Percentiles rank a stretch among this genome's conserved stretches.
Conservation (phyloP, 2,797 vertebrate species). For the Champsocephalus esox region DNA sequence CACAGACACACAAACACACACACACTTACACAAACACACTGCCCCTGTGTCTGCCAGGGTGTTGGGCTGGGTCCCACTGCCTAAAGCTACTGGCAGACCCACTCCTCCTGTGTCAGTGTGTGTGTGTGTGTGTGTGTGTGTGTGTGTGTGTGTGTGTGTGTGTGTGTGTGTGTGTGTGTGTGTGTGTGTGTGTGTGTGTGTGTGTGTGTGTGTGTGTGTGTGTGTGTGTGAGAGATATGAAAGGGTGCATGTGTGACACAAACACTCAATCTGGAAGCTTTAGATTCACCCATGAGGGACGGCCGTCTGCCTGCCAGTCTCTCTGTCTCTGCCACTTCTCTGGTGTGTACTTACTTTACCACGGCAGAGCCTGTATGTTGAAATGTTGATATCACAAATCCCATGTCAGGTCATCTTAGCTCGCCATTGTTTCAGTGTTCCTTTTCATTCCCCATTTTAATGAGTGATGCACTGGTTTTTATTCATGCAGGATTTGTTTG, state of each 20-base stretch:
- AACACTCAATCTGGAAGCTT: slow-evolving; percentile 79
- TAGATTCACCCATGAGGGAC: slow-evolving; percentile 75
- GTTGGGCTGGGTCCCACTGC: slow-evolving; percentile 76
- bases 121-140: slow-evolving; percentile 59
- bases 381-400: slow-evolving; percentile 79
- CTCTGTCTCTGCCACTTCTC: slow-evolving; percentile 67
- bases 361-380: slow-evolving; percentile 70
- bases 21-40: slow-evolving; percentile 41
- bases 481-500: slow-evolving; percentile 70
- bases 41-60: slow-evolving; percentile 70
- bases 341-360: slow-evolving; percentile 66
- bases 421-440: slow-evolving; percentile 60
- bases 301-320: slow-evolving; percentile 64
- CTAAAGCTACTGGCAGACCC: slow-evolving; percentile 79
- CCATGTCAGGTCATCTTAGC: slow-evolving; percentile 77
- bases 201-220: slow-evolving; percentile 48
- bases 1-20: slow-evolving; percentile 26
- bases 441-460: slow-evolving; percentile 66
- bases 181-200: slow-evolving; percentile 54
- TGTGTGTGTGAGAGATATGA: slow-evolving; percentile 67
- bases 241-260: slow-evolving; percentile 77
- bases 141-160: slow-evolving; percentile 47
- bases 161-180: slow-evolving; percentile 59
- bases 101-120: slow-evolving; percentile 49
- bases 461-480: slow-evolving; percentile 61